phyloP scores from a whole-genome alignment of 1,140 invertebrate genomes.

The Microplitis mediator region DNA sequence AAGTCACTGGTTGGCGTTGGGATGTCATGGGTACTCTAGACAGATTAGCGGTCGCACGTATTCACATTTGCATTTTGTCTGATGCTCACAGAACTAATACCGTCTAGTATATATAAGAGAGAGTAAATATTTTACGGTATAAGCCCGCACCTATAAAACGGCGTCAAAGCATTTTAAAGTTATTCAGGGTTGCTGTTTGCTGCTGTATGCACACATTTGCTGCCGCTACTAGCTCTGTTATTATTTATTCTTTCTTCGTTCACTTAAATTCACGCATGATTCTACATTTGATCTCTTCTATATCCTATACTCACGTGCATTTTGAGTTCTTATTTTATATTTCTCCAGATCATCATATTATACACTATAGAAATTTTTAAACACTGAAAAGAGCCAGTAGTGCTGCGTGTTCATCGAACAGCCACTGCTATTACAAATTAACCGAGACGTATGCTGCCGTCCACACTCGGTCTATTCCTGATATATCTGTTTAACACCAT shows the following conservation, averaged over 20 bases:
- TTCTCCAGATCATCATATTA: no score
- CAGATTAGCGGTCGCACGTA: neutral
- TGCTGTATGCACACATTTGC: no score
- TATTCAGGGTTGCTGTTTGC: neutral
- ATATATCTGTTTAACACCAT: no score
- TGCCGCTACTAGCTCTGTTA: no score
- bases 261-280: neutral
- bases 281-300: neutral
- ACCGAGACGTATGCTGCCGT: neutral
- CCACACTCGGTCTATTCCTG: neutral
- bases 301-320: neutral
- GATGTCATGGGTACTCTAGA: neutral
- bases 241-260: neutral
- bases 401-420: neutral
- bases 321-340: no score
- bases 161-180: neutral
- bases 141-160: neutral
- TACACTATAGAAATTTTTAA: no score
- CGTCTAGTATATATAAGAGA: neutral
- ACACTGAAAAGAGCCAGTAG: neutral
- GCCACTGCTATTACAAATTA: neutral
- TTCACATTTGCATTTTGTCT: conserved; percentile 1
- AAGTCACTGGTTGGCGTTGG: neutral
- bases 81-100: neutral
- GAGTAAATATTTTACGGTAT: neutral